Evolutionary conservation across 92 coral and sea anemone genomes (phyloP).

Genomic region (Galaxea fascicularis): DNA sequence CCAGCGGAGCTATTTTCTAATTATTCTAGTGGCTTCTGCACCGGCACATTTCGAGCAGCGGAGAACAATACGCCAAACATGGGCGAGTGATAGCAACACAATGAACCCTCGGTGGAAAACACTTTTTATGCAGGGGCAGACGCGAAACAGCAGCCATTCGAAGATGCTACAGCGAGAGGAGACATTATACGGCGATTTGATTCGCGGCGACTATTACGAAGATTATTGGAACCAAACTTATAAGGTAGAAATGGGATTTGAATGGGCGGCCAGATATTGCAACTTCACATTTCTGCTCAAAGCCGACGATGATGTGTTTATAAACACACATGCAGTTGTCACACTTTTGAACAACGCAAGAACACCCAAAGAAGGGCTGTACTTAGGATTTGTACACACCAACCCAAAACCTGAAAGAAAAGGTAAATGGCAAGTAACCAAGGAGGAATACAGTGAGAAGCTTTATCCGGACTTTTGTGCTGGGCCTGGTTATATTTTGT

Average conservation of each 20-base stretch:
- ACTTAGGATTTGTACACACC: neutral
- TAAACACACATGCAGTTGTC: too few relatives aligned
- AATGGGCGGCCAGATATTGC: constrained; percentile 1
- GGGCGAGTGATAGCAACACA: neutral
- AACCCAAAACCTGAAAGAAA: too few relatives aligned
- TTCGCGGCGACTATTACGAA: neutral
- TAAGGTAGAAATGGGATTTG: constrained; percentile 18
- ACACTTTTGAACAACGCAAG: too few relatives aligned
- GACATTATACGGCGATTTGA: neutral
- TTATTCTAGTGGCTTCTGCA: neutral
- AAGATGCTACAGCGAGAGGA: constrained; percentile 7
- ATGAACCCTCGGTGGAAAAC: neutral
- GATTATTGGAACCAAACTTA: neutral
- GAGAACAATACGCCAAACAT: neutral
- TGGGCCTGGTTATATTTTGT: neutral
- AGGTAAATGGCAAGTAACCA: too few relatives aligned
- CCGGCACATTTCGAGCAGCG: neutral
- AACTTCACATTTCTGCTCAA: too few relatives aligned
- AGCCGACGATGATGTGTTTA: neutral
- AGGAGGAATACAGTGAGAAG: too few relatives aligned
- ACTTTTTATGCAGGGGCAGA: neutral
- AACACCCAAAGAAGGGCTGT: neutral
- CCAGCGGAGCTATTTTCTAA: neutral
- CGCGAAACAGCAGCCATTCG: neutral
- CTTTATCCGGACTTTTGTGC: neutral